Base-by-base conservation (phyloP, 2,113 vertebrate species). In the Anarhynchus alexandrinus region DNA sequence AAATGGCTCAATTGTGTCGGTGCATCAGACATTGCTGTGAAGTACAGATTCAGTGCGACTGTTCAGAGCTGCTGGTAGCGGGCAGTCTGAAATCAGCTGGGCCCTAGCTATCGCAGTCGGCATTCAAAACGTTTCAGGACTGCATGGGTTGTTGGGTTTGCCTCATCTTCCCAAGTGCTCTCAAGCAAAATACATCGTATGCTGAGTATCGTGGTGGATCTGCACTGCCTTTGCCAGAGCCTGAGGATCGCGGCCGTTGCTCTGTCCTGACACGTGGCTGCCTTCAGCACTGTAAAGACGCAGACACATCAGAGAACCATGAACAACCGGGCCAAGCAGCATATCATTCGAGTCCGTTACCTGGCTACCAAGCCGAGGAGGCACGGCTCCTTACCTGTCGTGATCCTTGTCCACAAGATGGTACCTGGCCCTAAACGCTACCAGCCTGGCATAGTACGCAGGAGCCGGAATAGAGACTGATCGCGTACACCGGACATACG, bases 161-260 rank as follows among this genome's bases (percentile, higher is more conserved):
- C 93, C 92, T 95, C 91, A 59, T 90, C 96, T 93, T 78, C 90
- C 96, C 94, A 79, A 94, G 91, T 51, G 94, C 88, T 96, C 96
- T 99, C 98, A 99, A 97, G 99, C 99, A 89, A 99, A 99, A 98
- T 99, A 99, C 99, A 99, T 99, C 34, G 99, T 99, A 96, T 99
- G 99, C 97, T 99, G 99, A 86, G 99, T 99, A 86, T 99, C 99
- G 12, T 99, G 99, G 98, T 99, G 99, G 98, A 99, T 99, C 98
- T 99, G 99, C 81, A 99, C 99, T 3, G 99, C 99, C 98, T 99
- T 99, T 61, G 99, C 99, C 98, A 99, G 98, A 19, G 99, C 99
- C 97, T 99, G 99, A 40, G 99, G 99, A 88, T 99, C 99, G 30
- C 99, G 98, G 89, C 99, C 99, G 4, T 99, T 99, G 97, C 99